Conservation (phyloP, 2,797 vertebrate genomes). For the Erethizon dorsatum region DNA sequence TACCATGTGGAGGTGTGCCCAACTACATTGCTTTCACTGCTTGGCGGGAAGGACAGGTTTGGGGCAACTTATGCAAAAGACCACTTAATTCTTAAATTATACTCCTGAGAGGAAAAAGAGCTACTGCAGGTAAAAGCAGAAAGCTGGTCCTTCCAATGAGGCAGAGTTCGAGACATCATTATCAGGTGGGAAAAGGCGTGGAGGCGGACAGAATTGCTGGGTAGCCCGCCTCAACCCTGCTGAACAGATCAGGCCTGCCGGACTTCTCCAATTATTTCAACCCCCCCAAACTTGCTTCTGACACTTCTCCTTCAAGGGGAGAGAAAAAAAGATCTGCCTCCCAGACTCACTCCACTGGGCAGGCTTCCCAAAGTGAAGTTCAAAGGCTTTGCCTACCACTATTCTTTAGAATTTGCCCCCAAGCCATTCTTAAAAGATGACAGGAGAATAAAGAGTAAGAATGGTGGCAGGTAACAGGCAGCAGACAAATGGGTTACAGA, state of each 20-base stretch:
- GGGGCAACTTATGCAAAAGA: not conserved
- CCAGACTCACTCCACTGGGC: conserved; percentile 10
- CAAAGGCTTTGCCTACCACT: not conserved
- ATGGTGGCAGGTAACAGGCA: not conserved
- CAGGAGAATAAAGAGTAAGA: not conserved
- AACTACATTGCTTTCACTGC: not conserved
- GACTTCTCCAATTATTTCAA: conserved; percentile 78
- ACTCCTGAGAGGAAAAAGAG: not conserved
- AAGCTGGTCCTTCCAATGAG: not conserved
- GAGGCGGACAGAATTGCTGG: not conserved
- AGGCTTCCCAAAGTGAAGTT: not conserved
- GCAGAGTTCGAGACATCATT: fast-evolving
- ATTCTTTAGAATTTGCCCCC: not conserved
- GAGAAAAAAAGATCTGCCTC: conserved; percentile 60
- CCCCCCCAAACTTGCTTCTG: conserved; percentile 80
- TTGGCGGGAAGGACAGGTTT: not conserved
- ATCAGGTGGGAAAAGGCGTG: not conserved
- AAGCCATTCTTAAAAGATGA: not conserved
- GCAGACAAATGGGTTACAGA: not conserved
- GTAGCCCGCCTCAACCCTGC: not conserved
- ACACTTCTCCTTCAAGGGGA: conserved; percentile 72
- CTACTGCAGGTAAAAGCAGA: fast-evolving
- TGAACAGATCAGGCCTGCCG: not conserved
- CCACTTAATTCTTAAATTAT: not conserved
- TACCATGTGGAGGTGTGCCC: not conserved